Conservation (phyloP, 2,888 invertebrate genomes). For the Cerastis rubricosa region DNA sequence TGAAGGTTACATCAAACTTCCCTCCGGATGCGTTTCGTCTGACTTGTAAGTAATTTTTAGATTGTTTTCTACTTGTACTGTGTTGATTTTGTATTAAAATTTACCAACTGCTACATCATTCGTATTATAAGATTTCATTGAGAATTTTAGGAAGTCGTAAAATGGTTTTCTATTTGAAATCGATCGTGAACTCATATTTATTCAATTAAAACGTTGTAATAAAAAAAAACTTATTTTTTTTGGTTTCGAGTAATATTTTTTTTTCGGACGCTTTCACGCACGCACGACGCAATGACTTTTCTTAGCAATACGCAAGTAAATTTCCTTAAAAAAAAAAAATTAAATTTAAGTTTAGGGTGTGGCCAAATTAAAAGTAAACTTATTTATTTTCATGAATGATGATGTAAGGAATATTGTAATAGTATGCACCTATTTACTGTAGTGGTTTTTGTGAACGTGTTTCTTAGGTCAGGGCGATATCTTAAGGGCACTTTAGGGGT, state of each 20-base stretch:
- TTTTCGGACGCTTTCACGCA: no score
- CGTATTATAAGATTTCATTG: neutral
- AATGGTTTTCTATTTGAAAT: neutral
- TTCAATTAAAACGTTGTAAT: neutral
- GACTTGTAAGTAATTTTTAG: slow-evolving; percentile 11
- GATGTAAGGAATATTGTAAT: no score
- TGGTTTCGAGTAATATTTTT: neutral
- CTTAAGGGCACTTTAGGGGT: neutral
- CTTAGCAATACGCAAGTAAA: no score
- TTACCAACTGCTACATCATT: neutral
- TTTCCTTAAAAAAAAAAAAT: no score
- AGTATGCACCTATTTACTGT: no score
- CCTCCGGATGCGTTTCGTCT: neutral
- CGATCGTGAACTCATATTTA: neutral
- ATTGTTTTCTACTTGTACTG: neutral
- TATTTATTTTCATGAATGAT: no score
- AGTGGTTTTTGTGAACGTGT: no score
- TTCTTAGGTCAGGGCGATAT: no score
- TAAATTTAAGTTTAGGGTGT: no score
- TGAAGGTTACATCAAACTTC: neutral
- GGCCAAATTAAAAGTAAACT: no score
- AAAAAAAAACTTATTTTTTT: neutral
- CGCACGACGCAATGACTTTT: no score
- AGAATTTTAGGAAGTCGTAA: neutral
- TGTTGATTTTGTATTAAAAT: neutral